Evolutionary conservation across 2,888 invertebrate species (phyloP).

Genomic region (Drosophila kanekoi): DNA sequence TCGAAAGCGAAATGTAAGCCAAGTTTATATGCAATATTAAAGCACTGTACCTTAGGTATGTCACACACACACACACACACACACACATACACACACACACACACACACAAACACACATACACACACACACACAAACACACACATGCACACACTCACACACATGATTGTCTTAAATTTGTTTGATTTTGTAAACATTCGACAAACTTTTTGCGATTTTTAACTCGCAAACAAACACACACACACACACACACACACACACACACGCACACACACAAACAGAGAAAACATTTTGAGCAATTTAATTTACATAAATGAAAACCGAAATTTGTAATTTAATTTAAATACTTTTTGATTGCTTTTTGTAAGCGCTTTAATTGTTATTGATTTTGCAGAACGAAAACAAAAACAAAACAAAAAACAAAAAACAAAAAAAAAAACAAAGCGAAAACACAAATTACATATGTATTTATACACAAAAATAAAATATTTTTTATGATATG

Average conservation of each 20-base stretch:
- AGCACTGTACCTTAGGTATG: constrained; percentile 56
- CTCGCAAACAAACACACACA: constrained; percentile 1
- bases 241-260: constrained; percentile 12
- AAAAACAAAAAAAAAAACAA: constrained; percentile 21
- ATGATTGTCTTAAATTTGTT: constrained; percentile 1
- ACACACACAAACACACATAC: background rate
- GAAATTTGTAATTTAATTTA: constrained; percentile 43
- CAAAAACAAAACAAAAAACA: constrained; percentile 16
- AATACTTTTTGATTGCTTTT: constrained; percentile 55
- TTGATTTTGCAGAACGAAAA: constrained; percentile 58
- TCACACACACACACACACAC: constrained; percentile 11
- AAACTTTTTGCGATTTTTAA: background rate
- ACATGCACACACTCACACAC: background rate
- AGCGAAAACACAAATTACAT: constrained; percentile 64
- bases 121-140: constrained; percentile 1
- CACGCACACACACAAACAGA: constrained; percentile 16
- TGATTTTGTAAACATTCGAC: constrained; percentile 10
- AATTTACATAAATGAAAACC: constrained; percentile 15
- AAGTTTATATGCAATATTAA: constrained; percentile 59
- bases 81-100: background rate
- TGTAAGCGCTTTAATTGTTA: constrained; percentile 74
- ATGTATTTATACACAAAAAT: constrained; percentile 72
- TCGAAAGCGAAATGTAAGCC: constrained; percentile 26
- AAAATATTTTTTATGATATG: constrained; percentile 71
- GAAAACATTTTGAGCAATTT: constrained; percentile 43